phyloP scores from a whole-genome alignment of 2,113 vertebrate species.

The Poeciliopsis prolifica region DNA sequence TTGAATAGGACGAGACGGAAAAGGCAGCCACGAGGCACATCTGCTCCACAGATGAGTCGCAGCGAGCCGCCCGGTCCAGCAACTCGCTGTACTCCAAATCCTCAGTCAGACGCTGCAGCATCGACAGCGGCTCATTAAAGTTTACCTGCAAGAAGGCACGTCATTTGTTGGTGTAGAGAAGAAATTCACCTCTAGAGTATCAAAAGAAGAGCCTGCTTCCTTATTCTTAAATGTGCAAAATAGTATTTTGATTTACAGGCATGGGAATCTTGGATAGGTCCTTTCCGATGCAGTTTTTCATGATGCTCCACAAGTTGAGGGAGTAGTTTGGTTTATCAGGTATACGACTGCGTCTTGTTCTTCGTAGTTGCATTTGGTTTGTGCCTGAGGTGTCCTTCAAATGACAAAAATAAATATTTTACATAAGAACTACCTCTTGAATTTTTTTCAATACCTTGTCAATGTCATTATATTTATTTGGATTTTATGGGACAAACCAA shows the following conservation, averaged over 20 bases:
- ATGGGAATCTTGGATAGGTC: conserved; percentile 95
- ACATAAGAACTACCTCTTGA: neutral
- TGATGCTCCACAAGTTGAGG: conserved; percentile 81
- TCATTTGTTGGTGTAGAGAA: neutral
- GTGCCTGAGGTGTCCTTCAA: conserved; percentile 69
- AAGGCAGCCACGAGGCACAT: conserved; percentile 81
- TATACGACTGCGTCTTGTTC: conserved; percentile 73
- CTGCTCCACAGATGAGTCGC: conserved; percentile 75
- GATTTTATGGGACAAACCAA: neutral
- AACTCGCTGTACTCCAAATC: conserved; percentile 96
- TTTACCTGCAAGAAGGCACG: conserved; percentile 67
- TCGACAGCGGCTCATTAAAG: conserved; percentile 93
- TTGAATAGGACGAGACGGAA: conserved; percentile 80
- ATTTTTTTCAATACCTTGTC: neutral
- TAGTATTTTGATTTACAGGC: conserved; percentile 80
- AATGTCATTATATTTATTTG: neutral
- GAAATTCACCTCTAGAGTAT: neutral
- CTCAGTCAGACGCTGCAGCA: conserved; percentile 92
- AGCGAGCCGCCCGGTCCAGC: conserved; percentile 85
- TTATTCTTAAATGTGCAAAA: neutral
- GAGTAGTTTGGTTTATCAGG: conserved; percentile 82
- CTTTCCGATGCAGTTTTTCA: conserved; percentile 94
- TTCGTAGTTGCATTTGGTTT: conserved; percentile 72
- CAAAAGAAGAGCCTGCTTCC: neutral
- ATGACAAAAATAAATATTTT: neutral